These are phyloP conservation scores for Acrossocheilus wenchowensis DNA, from an alignment of 2,797 vertebrate genomes.

Conservation along the genomic window DNA sequence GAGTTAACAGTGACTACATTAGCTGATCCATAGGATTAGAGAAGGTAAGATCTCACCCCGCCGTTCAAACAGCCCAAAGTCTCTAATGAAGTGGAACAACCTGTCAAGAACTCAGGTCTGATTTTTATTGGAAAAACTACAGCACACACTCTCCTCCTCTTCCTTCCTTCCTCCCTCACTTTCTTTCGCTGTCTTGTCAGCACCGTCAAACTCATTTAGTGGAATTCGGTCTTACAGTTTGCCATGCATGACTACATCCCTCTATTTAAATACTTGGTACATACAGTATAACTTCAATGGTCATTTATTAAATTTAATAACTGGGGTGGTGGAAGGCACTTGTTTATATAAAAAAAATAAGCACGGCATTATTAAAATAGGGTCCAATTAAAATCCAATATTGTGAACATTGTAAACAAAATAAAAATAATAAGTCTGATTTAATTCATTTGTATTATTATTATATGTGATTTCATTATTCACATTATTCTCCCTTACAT, in stretches of 20 bases:
- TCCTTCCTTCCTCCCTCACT: neutral
- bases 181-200: constrained; percentile 18
- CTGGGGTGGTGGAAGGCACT: neutral
- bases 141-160: constrained; percentile 26
- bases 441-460: neutral
- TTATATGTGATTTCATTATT: neutral
- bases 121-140: constrained; percentile 50
- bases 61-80: constrained; percentile 51
- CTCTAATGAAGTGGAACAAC: constrained; percentile 60
- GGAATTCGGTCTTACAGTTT: constrained; percentile 42
- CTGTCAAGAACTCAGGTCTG: constrained; percentile 54
- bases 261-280: constrained; percentile 5
- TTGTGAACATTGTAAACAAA: neutral
- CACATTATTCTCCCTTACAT: neutral
- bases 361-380: no score
- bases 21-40: constrained; percentile 42
- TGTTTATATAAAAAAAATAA: no score
- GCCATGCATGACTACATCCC: constrained; percentile 50
- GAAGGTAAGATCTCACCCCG: constrained; percentile 42
- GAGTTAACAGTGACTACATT: constrained; percentile 44
- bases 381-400: neutral
- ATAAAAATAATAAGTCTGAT: neutral
- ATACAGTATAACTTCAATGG: neutral
- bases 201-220: constrained; percentile 55
- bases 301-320: neutral